Base-by-base conservation (phyloP, 2,113 vertebrate genomes). In the Butorides virescens region DNA sequence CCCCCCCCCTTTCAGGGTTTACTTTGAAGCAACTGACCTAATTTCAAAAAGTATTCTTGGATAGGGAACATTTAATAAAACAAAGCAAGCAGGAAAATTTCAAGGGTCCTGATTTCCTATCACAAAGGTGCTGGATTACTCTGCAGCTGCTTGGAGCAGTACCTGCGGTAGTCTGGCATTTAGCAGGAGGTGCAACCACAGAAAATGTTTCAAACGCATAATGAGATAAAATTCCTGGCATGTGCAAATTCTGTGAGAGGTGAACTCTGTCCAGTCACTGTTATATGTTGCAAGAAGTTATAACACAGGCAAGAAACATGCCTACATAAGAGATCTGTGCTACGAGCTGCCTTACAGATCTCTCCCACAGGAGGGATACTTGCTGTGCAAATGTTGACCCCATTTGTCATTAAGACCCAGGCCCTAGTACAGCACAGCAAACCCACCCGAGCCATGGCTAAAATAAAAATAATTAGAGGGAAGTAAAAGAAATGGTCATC, bases 191-290 rank as follows among this genome's bases (percentile, higher is more conserved):
- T 63, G 14, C 17, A 73, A 42, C 27, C 36, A 46, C 50, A 82
- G 34, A 93, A 96, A 97, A 90, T 27, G 4, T 80, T 46, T 91
- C 81, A 84, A 91, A 74, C 19, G 58, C 22, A 53, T 76, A 67
- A 62, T 5, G 23, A 76, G 93, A 82, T 95, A 93, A 92, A 90
- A 96, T 71, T 58, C 56, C 66, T 90, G 84, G 80, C 62, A 86
- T 76, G 75, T 59, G 74, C 72, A 95, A 93, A 71, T 95, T 76
- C 80, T 68, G 62, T 36, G 76, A 87, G 81, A 77, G 61, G 49
- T 95, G 73, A 90, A 90, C 86, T 94, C 87, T 93, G 88, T 84
- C 65, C 91, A 62, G 49, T 32, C 67, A 36, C 65, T 83, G 47
- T 73, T 84, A n/a, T 12, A 34, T 66, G 77, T 86, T 82, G 86